Conservation (phyloP, 1,140 invertebrate genomes). For the Colletes latitarsis region DNA sequence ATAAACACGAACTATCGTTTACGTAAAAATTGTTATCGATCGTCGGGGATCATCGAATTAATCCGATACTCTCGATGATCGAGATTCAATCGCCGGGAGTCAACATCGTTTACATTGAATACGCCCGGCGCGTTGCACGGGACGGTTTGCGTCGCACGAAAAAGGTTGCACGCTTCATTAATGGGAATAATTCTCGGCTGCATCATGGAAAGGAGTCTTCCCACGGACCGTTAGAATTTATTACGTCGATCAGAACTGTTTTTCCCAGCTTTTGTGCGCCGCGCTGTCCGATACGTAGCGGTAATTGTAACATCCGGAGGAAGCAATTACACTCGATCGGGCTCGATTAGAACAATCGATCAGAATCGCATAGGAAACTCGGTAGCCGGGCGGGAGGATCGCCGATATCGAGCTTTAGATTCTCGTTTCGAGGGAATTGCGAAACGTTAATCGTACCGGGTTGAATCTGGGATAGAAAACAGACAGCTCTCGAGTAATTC, state of each 20-base stretch:
- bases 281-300: constrained; percentile 33
- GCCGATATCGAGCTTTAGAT: neutral
- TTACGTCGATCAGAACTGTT: constrained; percentile 32
- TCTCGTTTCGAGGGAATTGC: constrained; percentile 2
- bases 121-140: neutral
- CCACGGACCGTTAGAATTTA: constrained; percentile 39
- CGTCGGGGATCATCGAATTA: neutral
- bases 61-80: neutral
- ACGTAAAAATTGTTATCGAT: neutral
- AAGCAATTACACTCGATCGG: constrained; percentile 36
- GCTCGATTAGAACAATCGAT: constrained; percentile 48
- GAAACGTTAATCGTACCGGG: constrained; percentile 19
- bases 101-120: too few species aligned
- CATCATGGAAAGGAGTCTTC: constrained; percentile 7
- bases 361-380: constrained; percentile 21
- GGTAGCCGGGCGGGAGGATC: neutral
- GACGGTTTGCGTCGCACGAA: neutral
- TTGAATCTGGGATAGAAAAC: neutral
- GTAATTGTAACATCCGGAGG: constrained; percentile 49
- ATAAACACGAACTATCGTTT: neutral
- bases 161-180: constrained; percentile 4
- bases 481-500: neutral
- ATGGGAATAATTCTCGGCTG: constrained; percentile 23
- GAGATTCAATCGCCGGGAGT: neutral
- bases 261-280: constrained; percentile 37